Evolutionary conservation across 64 coral and sea anemone species (phyloP).

Genomic region (Porites lutea): DNA sequence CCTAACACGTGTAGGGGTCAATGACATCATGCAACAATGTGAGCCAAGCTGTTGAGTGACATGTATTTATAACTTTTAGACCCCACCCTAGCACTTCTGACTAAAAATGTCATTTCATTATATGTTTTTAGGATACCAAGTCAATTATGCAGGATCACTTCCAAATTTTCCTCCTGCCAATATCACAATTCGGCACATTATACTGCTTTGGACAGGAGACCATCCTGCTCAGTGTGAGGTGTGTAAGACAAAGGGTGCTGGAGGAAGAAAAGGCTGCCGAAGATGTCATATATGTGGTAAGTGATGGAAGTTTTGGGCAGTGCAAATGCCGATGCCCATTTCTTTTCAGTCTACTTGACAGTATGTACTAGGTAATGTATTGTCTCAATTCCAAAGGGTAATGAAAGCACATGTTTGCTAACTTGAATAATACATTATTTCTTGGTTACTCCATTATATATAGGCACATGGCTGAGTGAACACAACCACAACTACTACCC

Average conservation of each 20-base stretch:
- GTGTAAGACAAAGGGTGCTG: constrained; percentile 34
- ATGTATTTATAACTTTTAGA: constrained; percentile 17
- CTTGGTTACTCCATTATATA: constrained; percentile 24
- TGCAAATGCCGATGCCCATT: not conserved
- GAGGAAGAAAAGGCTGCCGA: constrained; percentile 25
- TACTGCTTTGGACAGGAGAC: constrained; percentile 44
- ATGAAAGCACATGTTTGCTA: not conserved
- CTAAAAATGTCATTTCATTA: constrained; percentile 11
- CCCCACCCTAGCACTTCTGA: constrained; percentile 1
- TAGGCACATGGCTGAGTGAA: too few species aligned
- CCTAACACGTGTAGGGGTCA: constrained; percentile 16
- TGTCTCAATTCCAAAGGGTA: constrained; percentile 17
- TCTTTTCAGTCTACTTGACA: constrained; percentile 23
- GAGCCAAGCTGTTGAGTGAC: too few species aligned
- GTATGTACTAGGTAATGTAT: constrained; percentile 16
- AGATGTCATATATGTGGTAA: constrained; percentile 50
- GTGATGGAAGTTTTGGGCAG: not conserved
- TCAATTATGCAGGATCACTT: constrained; percentile 63
- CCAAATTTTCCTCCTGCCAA: constrained; percentile 59
- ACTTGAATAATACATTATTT: constrained; percentile 13
- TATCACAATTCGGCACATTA: constrained; percentile 34
- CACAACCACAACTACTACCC: constrained; percentile 39
- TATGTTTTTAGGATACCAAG: constrained; percentile 53
- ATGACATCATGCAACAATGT: constrained; percentile 12
- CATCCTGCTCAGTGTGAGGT: constrained; percentile 59